Evolutionary conservation across 2,888 invertebrate genomes (phyloP), one percentile per base, ranked within the genome.

Genomic region (Meloe dianella): DNA sequence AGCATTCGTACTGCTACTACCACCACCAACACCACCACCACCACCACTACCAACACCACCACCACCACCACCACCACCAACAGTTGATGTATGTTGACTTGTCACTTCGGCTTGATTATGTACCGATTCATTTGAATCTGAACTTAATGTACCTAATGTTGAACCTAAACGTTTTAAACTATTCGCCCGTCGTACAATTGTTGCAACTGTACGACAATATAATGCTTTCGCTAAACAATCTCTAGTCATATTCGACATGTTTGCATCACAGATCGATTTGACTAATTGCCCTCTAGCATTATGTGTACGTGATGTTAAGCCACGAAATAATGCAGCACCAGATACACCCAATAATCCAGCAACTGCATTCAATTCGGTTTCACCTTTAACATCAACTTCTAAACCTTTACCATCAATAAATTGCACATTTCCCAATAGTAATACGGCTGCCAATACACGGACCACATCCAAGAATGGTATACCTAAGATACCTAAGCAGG

Each of bases 381-480:
- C 94, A 24, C 92, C 93, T 77, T 91, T 90, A 30, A 93, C 91
- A 75, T 92, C 92, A 27, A 92, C 92, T 81, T 90, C 90, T 38
- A 92, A 87, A 60, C 89, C 90, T 78, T 89, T 89, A 2, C 92
- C 91, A 82, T 95, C 95, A 61, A 91, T 87, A 83, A 96, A 97
- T 81, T 92, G 92, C 73, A 97, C 92, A 85, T 97, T 97, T 66
- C 97, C 97, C 68, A 97, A 88, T 68, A 97, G 87, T 73, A 97
- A 85, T 63, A 97, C 94, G 4, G 96, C 96, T 14, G 96, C 93
- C 74, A 97, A 85, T 22, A 97, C 95, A 74, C 97, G 88, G 64
- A 97, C 93, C 58, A 97, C 96, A 84, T 97, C 97, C 82, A 95
- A 85, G 83, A 96, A 96, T 1, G 97, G 97, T 75, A 97, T 97